These are phyloP conservation scores for Machaerirhynchus nigripectus DNA, from an alignment of 2,113 vertebrate genomes.

Conservation along the genomic window DNA sequence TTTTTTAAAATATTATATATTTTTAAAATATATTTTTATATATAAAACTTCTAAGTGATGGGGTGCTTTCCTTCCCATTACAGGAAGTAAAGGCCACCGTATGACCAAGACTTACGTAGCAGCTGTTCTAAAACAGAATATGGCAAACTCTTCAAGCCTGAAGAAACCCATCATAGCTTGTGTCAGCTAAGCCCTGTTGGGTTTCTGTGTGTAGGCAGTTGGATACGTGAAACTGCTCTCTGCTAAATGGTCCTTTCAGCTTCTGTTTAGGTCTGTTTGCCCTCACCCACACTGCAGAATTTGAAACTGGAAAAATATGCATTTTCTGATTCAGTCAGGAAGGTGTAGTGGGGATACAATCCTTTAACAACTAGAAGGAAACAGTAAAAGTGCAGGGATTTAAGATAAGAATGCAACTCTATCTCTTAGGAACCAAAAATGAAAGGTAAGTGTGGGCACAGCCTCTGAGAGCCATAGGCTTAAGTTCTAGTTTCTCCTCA, in stretches of 20 bases:
- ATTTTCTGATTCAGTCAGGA: constrained; percentile 1
- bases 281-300: not conserved
- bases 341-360: not conserved
- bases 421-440: not conserved
- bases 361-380: constrained; percentile 3
- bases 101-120: constrained; percentile 29
- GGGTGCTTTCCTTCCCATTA: not conserved
- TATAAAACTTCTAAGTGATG: constrained; percentile 5
- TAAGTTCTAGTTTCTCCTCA: not conserved
- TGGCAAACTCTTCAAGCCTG: constrained; percentile 45
- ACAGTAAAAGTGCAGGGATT: not conserved
- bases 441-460: not conserved
- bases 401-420: not conserved
- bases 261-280: constrained; percentile 27
- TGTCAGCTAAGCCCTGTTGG: constrained; percentile 23
- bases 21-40: not conserved
- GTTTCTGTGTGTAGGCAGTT: constrained; percentile 39
- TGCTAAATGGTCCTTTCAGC: constrained; percentile 52
- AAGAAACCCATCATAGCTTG: constrained; percentile 11
- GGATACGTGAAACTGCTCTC: constrained; percentile 24
- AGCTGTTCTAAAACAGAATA: constrained; percentile 51
- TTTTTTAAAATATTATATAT: too few species aligned
- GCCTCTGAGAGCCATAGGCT: not conserved
- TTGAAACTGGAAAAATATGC: constrained; percentile 12
- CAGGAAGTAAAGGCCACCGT: constrained; percentile 33